Conservation (phyloP, 2,113 vertebrate species). For the Callaeas wilsoni region DNA sequence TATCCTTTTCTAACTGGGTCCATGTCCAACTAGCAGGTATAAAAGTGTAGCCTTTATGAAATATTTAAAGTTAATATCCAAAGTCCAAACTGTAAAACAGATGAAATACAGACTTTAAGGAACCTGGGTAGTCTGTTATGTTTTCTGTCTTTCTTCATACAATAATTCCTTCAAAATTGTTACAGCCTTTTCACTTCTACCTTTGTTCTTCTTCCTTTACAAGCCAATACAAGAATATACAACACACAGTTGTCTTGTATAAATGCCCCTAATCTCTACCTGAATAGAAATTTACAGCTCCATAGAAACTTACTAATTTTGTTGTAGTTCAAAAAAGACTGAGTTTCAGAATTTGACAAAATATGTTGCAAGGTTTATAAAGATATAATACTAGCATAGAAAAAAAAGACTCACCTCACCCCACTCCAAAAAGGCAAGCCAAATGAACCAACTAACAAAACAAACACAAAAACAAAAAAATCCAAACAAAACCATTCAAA, state of each 20-base stretch:
- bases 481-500: neutral
- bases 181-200: neutral
- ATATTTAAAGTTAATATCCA: neutral
- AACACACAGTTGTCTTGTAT: neutral
- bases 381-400: neutral
- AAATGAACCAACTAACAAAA: neutral
- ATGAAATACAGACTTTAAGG: neutral
- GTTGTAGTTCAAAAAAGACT: neutral
- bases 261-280: neutral
- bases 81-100: neutral
- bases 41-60: neutral
- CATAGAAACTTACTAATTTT: neutral
- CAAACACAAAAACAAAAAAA: neutral
- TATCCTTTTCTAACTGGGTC: neutral
- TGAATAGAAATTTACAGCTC: neutral
- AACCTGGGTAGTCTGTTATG: neutral
- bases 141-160: neutral
- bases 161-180: neutral
- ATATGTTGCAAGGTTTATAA: neutral
- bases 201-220: neutral
- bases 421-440: fast-evolving
- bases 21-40: neutral
- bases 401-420: fast-evolving
- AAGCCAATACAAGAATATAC: neutral
- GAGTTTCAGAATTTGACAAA: neutral